Evolutionary conservation across 2,888 invertebrate genomes (phyloP).

Genomic region (Harpagoxenus sublaevis): DNA sequence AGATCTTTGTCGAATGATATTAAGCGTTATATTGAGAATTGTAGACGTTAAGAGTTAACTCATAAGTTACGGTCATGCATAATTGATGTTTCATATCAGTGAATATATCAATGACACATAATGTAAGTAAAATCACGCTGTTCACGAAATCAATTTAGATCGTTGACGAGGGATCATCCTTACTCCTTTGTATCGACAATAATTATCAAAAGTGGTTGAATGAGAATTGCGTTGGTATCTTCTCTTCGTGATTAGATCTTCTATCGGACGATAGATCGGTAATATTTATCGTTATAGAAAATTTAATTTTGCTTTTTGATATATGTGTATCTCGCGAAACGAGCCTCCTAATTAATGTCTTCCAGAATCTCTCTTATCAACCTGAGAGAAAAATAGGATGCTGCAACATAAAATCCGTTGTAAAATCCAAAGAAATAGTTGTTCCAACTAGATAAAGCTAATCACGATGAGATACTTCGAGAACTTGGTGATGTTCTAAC

Average conservation of each 20-base stretch:
- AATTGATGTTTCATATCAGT: constrained; percentile 56
- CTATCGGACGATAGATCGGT: not conserved
- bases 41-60: constrained; percentile 73
- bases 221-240: constrained; percentile 10
- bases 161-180: constrained; percentile 37
- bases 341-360: not conserved
- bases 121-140: constrained; percentile 61
- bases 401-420: not conserved
- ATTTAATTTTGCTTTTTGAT: constrained; percentile 26
- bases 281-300: not conserved
- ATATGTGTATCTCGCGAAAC: not conserved
- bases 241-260: constrained; percentile 22
- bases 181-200: constrained; percentile 49
- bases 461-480: constrained; percentile 17
- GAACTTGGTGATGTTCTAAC: constrained; percentile 22
- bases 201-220: constrained; percentile 14
- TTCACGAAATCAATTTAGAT: constrained; percentile 39
- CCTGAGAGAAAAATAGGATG: not conserved
- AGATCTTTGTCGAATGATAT: constrained; percentile 74
- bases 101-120: constrained; percentile 58
- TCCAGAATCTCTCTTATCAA: not conserved
- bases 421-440: constrained; percentile 12
- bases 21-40: constrained; percentile 73
- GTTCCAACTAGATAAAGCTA: not conserved
- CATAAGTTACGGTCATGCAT: constrained; percentile 65